Percentiles rank a stretch among this genome's conserved stretches.
Conservation (phyloP, 37 sponge, comb jelly and placozoan species). For the Aphrocallistes beatrix region DNA sequence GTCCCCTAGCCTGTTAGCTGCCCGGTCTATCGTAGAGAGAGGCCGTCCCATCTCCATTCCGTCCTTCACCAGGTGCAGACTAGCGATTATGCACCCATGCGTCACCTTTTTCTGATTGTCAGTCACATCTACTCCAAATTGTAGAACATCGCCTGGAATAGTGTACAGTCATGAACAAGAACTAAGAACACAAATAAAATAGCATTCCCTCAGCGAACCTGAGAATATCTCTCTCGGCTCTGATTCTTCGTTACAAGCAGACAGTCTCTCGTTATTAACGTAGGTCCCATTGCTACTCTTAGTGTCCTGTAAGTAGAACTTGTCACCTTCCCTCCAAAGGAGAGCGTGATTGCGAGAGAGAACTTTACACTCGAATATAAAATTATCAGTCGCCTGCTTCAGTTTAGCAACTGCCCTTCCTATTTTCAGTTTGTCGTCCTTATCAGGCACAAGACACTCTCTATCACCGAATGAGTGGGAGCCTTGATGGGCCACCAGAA, state of each 20-base stretch:
- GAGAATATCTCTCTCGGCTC: conserved; percentile 47
- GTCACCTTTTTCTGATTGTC: conserved; percentile 55
- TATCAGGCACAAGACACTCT: conserved; percentile 42
- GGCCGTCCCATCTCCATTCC: conserved; percentile 14
- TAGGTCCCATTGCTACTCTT: conserved; percentile 96
- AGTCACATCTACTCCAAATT: conserved; percentile 97
- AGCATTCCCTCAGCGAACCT: neutral
- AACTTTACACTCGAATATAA: conserved; percentile 94
- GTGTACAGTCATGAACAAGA: neutral
- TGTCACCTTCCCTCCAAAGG: conserved; percentile 74
- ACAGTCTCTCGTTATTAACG: conserved; percentile 75
- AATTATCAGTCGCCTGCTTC: conserved; percentile 61
- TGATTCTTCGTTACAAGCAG: conserved; percentile 84
- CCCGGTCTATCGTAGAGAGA: neutral
- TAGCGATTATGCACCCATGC: conserved; percentile 90
- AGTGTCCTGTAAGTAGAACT: conserved; percentile 92
- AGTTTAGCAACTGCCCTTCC: conserved; percentile 72
- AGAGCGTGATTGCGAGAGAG: conserved; percentile 93
- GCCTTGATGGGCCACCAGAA: conserved; percentile 47
- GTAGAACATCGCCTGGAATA: conserved; percentile 62
- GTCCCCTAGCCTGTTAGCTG: neutral
- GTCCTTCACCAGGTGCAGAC: conserved; percentile 28
- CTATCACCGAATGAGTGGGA: conserved; percentile 56
- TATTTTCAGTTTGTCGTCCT: conserved; percentile 41
- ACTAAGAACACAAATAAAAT: neutral